Evolutionary conservation across 1,140 invertebrate species (phyloP).

Genomic region (Drosophila nannoptera): DNA sequence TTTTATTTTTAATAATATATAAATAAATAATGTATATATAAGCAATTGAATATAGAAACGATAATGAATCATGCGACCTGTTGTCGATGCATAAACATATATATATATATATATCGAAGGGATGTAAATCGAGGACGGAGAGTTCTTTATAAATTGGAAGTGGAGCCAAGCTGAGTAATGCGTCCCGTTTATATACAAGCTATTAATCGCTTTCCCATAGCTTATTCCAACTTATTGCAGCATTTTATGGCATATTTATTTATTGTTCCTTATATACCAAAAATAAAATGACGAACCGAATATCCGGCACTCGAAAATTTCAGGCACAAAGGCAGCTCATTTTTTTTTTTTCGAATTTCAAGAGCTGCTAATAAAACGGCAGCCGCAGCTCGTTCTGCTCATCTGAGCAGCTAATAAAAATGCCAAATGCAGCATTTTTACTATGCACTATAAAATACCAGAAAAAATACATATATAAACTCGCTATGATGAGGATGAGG

Average conservation of each 20-base stretch:
- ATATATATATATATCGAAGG: too few species aligned
- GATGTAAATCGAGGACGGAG: too few species aligned
- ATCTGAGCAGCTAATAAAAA: conserved; percentile 53
- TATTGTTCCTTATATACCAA: background rate
- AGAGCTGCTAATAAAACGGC: conserved; percentile 47
- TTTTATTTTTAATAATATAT: too few species aligned
- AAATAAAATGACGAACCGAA: conserved; percentile 6
- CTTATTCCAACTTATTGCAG: background rate
- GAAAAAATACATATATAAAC: conserved; percentile 1
- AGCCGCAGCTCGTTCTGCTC: conserved; percentile 45
- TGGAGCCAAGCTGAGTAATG: too few species aligned
- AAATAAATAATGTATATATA: too few species aligned
- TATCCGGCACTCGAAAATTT: conserved; percentile 7
- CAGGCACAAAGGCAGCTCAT: conserved; percentile 20
- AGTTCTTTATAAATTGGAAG: too few species aligned
- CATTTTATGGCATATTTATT: background rate
- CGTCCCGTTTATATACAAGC: too few species aligned
- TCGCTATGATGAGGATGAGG: background rate
- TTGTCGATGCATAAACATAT: too few species aligned
- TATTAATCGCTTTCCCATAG: too few species aligned
- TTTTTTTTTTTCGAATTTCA: conserved; percentile 22
- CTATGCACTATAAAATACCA: conserved; percentile 47
- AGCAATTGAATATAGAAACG: too few species aligned
- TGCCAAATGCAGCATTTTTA: conserved; percentile 51
- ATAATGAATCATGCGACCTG: too few species aligned